A percentile compares a stretch with the other conserved stretches of the same genome.
These are phyloP conservation scores for Agapornis roseicollis DNA, from an alignment of 2,113 vertebrate genomes.

Conservation along the genomic window DNA sequence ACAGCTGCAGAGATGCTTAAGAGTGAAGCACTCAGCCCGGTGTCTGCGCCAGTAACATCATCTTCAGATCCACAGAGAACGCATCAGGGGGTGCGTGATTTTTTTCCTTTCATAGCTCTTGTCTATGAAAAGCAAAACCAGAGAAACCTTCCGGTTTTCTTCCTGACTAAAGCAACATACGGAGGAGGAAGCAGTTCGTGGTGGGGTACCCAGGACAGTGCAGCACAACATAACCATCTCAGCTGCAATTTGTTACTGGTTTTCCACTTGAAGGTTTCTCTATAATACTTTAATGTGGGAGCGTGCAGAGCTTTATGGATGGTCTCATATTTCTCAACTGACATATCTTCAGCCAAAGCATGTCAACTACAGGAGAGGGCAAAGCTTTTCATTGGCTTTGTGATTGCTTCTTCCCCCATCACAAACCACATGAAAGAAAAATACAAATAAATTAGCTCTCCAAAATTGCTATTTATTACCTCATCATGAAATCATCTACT, in stretches of 20 bases:
- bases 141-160: background rate
- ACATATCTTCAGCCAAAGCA: conserved; percentile 64
- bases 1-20: background rate
- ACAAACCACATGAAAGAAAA: conserved; percentile 65
- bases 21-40: background rate
- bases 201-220: background rate
- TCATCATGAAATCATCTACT: conserved; percentile 52
- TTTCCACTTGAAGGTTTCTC: conserved; percentile 66
- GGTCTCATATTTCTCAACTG: conserved; percentile 60
- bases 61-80: background rate
- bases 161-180: background rate
- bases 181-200: background rate
- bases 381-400: conserved; percentile 50
- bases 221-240: background rate
- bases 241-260: conserved; percentile 65
- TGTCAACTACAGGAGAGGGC: conserved; percentile 65
- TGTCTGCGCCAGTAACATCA: background rate
- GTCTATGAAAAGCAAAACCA: background rate
- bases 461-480: conserved; percentile 63
- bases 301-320: conserved; percentile 18
- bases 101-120: background rate
- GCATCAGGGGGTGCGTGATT: background rate
- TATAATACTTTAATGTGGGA: conserved; percentile 60
- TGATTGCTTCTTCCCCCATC: conserved; percentile 52
- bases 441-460: conserved; percentile 58